Conservation (phyloP, 2,888 invertebrate genomes). For the Nymphalis c-album region DNA sequence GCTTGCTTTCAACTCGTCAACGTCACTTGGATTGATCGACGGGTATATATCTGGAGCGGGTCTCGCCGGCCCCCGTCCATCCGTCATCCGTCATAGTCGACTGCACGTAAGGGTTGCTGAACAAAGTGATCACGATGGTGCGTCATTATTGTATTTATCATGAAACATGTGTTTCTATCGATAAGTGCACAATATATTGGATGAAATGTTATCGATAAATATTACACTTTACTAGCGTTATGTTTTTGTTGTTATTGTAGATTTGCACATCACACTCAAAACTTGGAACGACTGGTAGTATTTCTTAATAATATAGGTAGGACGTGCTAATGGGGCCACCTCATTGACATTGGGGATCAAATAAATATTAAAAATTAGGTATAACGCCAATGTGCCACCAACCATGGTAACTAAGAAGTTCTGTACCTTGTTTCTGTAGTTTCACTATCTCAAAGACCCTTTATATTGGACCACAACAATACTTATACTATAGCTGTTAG, state of each 20-base stretch:
- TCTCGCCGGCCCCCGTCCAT: conserved; percentile 52
- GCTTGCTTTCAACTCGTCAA: conserved; percentile 27
- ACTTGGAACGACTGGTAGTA: too few relatives aligned
- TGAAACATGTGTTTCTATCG: conserved; percentile 3
- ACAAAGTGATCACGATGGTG: conserved; percentile 11
- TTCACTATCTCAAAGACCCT: too few relatives aligned
- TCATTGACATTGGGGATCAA: too few relatives aligned
- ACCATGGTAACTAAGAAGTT: too few relatives aligned
- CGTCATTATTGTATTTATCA: conserved; percentile 3
- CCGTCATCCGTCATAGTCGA: conserved; percentile 68
- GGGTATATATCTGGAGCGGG: conserved; percentile 63
- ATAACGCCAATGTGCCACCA: too few relatives aligned
- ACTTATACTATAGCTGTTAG: too few relatives aligned
- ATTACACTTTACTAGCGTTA: not conserved
- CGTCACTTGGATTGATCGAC: conserved; percentile 65
- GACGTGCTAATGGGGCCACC: too few relatives aligned
- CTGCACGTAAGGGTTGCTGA: conserved; percentile 33
- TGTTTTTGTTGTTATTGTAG: not conserved
- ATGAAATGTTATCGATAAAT: conserved; percentile 1
- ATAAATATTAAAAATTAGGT: too few relatives aligned
- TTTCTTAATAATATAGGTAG: too few relatives aligned
- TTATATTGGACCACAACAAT: too few relatives aligned
- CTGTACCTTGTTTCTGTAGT: too few relatives aligned
- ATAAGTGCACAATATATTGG: not conserved
- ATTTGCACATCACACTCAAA: too few relatives aligned